phyloP scores from a whole-genome alignment of 2,797 vertebrate genomes.

The Pagetopsis macropterus region DNA sequence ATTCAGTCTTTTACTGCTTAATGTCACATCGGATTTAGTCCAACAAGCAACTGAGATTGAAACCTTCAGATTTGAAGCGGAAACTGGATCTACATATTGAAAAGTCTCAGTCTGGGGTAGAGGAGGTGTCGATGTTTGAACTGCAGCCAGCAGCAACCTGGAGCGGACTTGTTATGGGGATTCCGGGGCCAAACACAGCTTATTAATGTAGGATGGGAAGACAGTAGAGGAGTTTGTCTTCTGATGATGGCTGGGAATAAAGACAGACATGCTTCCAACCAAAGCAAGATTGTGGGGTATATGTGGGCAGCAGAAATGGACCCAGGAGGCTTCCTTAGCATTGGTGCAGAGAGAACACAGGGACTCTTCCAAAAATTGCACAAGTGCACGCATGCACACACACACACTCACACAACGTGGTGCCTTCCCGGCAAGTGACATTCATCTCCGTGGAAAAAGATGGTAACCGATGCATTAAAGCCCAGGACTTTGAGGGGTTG shows the following conservation, averaged over 20 bases:
- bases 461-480: conserved; percentile 73
- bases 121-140: conserved; percentile 73
- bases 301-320: conserved; percentile 69
- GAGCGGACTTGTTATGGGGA: conserved; percentile 49
- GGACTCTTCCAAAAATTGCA: conserved; percentile 73
- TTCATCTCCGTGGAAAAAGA: conserved; percentile 77
- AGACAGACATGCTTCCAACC: conserved; percentile 72
- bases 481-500: conserved; percentile 67
- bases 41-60: conserved; percentile 6
- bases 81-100: conserved; percentile 70
- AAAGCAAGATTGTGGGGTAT: conserved; percentile 68
- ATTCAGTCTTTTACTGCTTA: conserved; percentile 3
- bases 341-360: conserved; percentile 74
- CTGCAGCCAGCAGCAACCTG: conserved; percentile 73
- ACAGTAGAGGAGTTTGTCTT: conserved; percentile 72
- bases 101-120: conserved; percentile 66
- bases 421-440: conserved; percentile 78
- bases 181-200: conserved; percentile 67
- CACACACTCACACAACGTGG: conserved; percentile 52
- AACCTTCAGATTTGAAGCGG: conserved; percentile 25
- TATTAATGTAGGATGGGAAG: conserved; percentile 70
- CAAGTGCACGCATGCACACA: conserved; percentile 47
- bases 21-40: background rate
- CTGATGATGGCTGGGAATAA: conserved; percentile 73
- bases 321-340: conserved; percentile 74